A percentile compares a stretch with the other conserved stretches of the same genome.
Evolutionary conservation across 2,113 vertebrate species (phyloP).

Genomic region (Noctilio leporinus): DNA sequence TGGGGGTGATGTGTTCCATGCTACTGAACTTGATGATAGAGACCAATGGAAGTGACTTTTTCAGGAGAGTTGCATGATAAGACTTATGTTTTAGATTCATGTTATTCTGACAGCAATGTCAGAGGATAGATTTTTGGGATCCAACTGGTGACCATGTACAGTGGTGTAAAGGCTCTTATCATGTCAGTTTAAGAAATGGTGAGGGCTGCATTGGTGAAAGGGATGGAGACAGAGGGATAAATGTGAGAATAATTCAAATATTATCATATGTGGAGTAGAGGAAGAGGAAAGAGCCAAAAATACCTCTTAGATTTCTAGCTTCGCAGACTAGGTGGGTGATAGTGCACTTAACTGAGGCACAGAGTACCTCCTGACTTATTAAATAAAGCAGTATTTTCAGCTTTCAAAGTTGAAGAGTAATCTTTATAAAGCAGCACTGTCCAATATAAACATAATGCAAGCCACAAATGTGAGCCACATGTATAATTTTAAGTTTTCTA

Average conservation of each 20-base stretch:
- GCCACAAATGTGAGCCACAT: neutral
- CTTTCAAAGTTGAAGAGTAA: neutral
- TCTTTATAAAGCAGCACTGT: neutral
- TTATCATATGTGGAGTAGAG: neutral
- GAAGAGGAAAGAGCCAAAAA: neutral
- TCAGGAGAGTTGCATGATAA: neutral
- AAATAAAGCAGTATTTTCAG: neutral
- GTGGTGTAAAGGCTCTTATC: neutral
- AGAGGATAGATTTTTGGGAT: neutral
- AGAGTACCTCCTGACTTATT: neutral
- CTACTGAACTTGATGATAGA: neutral
- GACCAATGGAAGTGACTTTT: neutral
- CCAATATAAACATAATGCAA: neutral
- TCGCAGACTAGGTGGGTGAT: neutral
- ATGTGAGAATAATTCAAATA: neutral
- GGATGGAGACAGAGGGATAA: neutral
- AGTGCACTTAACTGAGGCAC: neutral
- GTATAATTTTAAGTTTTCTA: neutral
- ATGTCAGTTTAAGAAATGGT: neutral
- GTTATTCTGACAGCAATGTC: neutral
- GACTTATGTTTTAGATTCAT: neutral
- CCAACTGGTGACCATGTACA: neutral
- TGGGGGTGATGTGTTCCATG: neutral
- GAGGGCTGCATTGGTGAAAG: neutral
- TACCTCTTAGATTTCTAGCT: neutral